A percentile compares a stretch with the other conserved stretches of the same genome.
Evolutionary conservation across 2,888 invertebrate species (phyloP).

Genomic region (Phyllotreta cruciferae): DNA sequence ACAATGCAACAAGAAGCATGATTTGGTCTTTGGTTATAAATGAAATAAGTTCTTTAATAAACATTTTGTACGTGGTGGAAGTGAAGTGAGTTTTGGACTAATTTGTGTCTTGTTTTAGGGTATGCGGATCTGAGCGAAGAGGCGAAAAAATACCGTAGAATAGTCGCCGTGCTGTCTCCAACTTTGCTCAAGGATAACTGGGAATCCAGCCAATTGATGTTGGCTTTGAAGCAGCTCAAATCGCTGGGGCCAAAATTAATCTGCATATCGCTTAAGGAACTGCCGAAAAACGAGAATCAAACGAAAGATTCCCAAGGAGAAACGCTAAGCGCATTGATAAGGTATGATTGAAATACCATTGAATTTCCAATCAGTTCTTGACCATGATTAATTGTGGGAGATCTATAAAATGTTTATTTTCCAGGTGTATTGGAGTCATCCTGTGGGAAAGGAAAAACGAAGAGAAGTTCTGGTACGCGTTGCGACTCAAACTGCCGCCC

Average conservation of each 20-base stretch:
- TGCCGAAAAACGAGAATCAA: slow-evolving; percentile 56
- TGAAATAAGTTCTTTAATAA: not conserved
- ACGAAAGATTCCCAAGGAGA: slow-evolving; percentile 61
- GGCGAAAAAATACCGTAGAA: slow-evolving; percentile 62
- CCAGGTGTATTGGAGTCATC: slow-evolving; percentile 60
- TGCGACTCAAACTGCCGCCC: slow-evolving; percentile 70
- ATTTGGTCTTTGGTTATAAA: not conserved
- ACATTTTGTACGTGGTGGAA: too few relatives aligned
- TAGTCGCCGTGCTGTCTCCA: slow-evolving; percentile 63
- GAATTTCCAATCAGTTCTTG: too few relatives aligned
- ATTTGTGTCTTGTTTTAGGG: slow-evolving; percentile 62
- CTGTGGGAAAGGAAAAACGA: slow-evolving; percentile 59
- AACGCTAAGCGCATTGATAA: slow-evolving; percentile 52
- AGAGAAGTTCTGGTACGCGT: slow-evolving; percentile 69
- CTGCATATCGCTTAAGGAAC: slow-evolving; percentile 59
- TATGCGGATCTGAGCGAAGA: slow-evolving; percentile 64
- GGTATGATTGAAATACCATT: slow-evolving; percentile 3
- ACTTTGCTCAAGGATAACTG: slow-evolving; percentile 60
- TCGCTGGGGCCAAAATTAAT: slow-evolving; percentile 52
- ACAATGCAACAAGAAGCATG: not conserved
- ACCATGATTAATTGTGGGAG: not conserved
- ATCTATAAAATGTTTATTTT: not conserved
- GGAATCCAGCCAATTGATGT: slow-evolving; percentile 58
- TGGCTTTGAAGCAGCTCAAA: slow-evolving; percentile 61
- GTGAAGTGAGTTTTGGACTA: not conserved